Conservation (phyloP, 2,113 vertebrate genomes). For the Uropsilus gracilis region DNA sequence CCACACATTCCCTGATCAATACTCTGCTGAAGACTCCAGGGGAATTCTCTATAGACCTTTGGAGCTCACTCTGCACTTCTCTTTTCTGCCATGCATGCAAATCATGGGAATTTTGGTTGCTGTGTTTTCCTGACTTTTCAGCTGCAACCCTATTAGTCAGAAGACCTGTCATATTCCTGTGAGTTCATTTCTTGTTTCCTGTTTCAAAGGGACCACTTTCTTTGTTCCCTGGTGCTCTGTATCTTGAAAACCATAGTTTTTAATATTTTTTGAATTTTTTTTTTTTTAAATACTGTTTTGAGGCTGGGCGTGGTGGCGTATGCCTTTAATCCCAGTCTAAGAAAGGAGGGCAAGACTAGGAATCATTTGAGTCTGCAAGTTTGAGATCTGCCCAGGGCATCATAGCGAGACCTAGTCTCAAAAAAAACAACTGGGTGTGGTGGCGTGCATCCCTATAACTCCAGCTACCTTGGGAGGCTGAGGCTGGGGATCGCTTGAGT, state of each 20-base stretch:
- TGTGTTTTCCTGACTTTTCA: not conserved
- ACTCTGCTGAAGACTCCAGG: too few relatives aligned
- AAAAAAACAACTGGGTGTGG: too few relatives aligned
- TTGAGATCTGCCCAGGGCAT: too few relatives aligned
- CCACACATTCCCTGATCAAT: not conserved
- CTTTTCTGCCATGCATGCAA: not conserved
- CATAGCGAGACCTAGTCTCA: too few relatives aligned
- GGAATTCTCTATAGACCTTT: not conserved
- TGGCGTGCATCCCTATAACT: too few relatives aligned
- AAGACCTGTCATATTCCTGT: not conserved
- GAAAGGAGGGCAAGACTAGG: too few relatives aligned
- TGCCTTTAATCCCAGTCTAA: too few relatives aligned
- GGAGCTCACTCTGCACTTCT: not conserved
- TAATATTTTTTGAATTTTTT: not conserved
- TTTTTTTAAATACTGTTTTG: too few relatives aligned
- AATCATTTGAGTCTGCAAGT: too few relatives aligned
- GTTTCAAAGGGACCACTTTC: not conserved
- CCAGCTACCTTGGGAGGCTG: too few relatives aligned
- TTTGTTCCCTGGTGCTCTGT: not conserved
- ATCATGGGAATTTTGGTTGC: not conserved
- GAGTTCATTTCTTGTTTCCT: not conserved
- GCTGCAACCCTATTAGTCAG: not conserved
- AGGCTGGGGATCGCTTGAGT: too few relatives aligned
- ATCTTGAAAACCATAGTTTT: not conserved
- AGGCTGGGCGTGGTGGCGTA: too few relatives aligned